Base-by-base conservation (phyloP, 1,140 invertebrate genomes). In the Helicoverpa zea region DNA sequence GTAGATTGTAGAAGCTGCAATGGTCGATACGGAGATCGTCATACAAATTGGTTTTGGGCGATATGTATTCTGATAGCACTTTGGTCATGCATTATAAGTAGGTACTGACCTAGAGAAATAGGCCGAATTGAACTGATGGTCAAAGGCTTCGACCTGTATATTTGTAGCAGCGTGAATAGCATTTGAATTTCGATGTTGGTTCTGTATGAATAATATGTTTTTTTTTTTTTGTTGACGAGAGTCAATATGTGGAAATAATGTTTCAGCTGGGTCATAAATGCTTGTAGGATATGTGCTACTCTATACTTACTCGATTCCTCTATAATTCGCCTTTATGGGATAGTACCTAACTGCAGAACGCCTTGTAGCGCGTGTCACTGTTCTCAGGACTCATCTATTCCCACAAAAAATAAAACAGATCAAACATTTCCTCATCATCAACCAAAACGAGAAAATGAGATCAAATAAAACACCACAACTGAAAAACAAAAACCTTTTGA, bases 31-130 rank as follows among this genome's bases (percentile, higher is more conserved):
- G 16, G 49, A 72, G 18, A 52, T 72, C 68, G 68, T 64, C 18
- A 66, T 63, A 83, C 56, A 83, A 80, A 81, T 84, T 81, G 76
- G 78, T 80, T 79, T 76, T 76, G 66, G 80, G 72, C 79, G 66
- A 77, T 86, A 58, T 76, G 59, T 76, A 76, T 76, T 59, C 73
- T 7, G 66, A 82, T 84, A 82, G 66, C 70, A 66, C 76, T 70
- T 79, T 72, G 81, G 68, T 83, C 80, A 83, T 87, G 85, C 85
- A 87, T 87, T 83, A 80, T 83, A 84, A 86, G 85, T 74, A 86
- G 85, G 51, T 76, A 78, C 80, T 79, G 78, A 83, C 82, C 84
- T 81, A 80, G 59, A 68, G 72, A 82, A 84, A 66, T 80, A 73
- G 81, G 76, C 83, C 79, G 80, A 61, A 82, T 72, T 47, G 52